These are phyloP conservation scores for Chaetodon trifasciatus DNA, from an alignment of 2,797 vertebrate species.

Conservation along the genomic window DNA sequence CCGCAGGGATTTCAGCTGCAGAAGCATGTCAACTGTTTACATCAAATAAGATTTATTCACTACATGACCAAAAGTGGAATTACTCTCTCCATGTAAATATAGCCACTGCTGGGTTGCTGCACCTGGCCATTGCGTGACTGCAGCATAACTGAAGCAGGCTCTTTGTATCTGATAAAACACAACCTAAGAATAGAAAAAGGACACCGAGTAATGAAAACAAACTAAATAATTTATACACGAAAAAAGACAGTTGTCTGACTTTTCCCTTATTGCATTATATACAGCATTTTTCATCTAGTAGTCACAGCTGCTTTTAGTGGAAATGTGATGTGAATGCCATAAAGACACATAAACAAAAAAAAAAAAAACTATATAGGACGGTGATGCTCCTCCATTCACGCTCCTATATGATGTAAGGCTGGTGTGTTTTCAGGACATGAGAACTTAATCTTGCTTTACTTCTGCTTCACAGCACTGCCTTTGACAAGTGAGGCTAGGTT, in stretches of 20 bases:
- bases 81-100: slow-evolving; percentile 38
- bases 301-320: slow-evolving; percentile 12
- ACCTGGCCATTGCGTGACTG: slow-evolving; percentile 50
- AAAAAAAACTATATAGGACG: slow-evolving; percentile 10
- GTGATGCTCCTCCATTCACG: slow-evolving; percentile 9
- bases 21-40: slow-evolving; percentile 5
- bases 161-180: slow-evolving; percentile 46
- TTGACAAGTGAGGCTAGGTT: slow-evolving; percentile 39
- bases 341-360: not conserved
- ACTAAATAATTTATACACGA: slow-evolving; percentile 57
- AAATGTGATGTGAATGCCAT: slow-evolving; percentile 3
- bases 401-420: slow-evolving; percentile 11
- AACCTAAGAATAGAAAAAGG: slow-evolving; percentile 50
- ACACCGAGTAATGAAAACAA: slow-evolving; percentile 47
- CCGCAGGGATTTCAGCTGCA: slow-evolving; percentile 2
- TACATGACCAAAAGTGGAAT: not conserved
- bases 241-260: slow-evolving; percentile 6
- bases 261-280: slow-evolving; percentile 20
- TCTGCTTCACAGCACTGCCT: slow-evolving; percentile 56
- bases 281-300: slow-evolving; percentile 4
- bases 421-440: slow-evolving; percentile 50
- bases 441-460: slow-evolving; percentile 33
- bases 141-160: slow-evolving; percentile 26
- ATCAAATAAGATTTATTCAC: slow-evolving; percentile 13
- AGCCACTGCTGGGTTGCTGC: slow-evolving; percentile 47